A percentile compares a stretch with the other conserved stretches of the same genome.
Conservation (phyloP, 1,140 invertebrate species). For the Sarcophaga peregrina region DNA sequence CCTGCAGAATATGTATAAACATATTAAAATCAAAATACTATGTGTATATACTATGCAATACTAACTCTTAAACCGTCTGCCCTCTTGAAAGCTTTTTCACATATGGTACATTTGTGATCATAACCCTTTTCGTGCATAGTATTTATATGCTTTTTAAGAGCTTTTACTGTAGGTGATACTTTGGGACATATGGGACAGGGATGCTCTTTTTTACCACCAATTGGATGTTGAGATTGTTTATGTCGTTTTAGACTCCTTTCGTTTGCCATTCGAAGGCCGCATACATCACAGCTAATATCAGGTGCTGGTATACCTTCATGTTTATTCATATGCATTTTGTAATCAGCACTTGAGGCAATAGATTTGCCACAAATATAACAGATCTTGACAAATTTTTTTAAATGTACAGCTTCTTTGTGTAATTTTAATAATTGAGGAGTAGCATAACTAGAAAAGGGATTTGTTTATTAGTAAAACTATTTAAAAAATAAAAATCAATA, state of each 20-base stretch:
- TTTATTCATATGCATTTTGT: constrained; percentile 56
- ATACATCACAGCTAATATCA: constrained; percentile 53
- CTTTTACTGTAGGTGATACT: constrained; percentile 47
- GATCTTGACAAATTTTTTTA: constrained; percentile 61
- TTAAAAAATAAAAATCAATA: background rate
- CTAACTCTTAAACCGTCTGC: constrained; percentile 53
- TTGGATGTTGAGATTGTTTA: constrained; percentile 59
- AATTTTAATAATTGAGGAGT: constrained; percentile 54
- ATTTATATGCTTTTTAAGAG: background rate
- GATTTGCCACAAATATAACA: constrained; percentile 62
- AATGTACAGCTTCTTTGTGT: constrained; percentile 56
- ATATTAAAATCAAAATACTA: too few species aligned
- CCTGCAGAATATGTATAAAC: too few species aligned
- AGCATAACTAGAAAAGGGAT: constrained; percentile 20
- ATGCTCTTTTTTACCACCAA: constrained; percentile 54
- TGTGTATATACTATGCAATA: too few species aligned
- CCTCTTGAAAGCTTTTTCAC: constrained; percentile 61
- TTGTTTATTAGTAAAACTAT: background rate
- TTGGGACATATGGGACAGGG: constrained; percentile 44
- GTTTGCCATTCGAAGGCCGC: constrained; percentile 55
- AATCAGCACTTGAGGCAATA: constrained; percentile 51
- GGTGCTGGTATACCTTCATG: constrained; percentile 47
- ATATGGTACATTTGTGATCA: constrained; percentile 56
- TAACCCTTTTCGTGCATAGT: too few species aligned
- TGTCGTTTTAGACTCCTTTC: constrained; percentile 59